These are phyloP conservation scores for Atractosteus spatula DNA, from an alignment of 2,113 vertebrate genomes.

Conservation along the genomic window DNA sequence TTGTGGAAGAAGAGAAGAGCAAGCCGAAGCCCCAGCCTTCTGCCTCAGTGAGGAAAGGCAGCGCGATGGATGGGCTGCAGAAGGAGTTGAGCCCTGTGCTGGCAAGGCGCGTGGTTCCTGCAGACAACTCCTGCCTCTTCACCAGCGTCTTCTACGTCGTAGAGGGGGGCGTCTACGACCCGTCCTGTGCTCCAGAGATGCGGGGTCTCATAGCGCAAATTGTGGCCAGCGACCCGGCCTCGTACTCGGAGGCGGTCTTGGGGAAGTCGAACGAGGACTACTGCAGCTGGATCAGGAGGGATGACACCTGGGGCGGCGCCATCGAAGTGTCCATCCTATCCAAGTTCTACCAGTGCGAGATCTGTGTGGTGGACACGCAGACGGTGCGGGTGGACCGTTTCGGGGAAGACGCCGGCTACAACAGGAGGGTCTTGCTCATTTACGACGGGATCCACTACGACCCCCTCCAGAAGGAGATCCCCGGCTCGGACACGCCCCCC, in stretches of 20 bases:
- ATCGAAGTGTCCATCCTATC: slow-evolving; percentile 95
- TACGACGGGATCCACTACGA: slow-evolving; percentile 98
- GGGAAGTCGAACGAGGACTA: slow-evolving; percentile 92
- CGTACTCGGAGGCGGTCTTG: slow-evolving; percentile 87
- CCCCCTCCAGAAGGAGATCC: slow-evolving; percentile 77
- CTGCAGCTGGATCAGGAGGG: slow-evolving; percentile 86
- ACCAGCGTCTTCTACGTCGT: slow-evolving; percentile 93
- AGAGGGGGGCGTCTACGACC: slow-evolving; percentile 87
- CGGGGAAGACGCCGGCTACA: slow-evolving; percentile 90
- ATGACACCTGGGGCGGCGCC: slow-evolving; percentile 94
- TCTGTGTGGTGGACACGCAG: slow-evolving; percentile 97
- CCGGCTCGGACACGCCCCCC: slow-evolving; percentile 74
- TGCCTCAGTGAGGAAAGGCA: slow-evolving; percentile 55
- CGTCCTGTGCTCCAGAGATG: slow-evolving; percentile 84
- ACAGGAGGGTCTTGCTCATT: slow-evolving; percentile 86
- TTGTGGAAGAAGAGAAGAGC: slow-evolving; percentile 89
- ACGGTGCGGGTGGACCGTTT: slow-evolving; percentile 92
- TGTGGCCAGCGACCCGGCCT: slow-evolving; percentile 82
- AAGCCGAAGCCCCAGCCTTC: slow-evolving; percentile 63
- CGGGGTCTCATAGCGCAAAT: slow-evolving; percentile 88
- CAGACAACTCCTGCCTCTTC: slow-evolving; percentile 97
- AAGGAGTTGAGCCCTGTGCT: slow-evolving; percentile 69
- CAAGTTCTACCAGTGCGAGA: slow-evolving; percentile 95
- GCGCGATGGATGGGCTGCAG: slow-evolving; percentile 35
- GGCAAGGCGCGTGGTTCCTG: slow-evolving; percentile 78